phyloP scores from a whole-genome alignment of 2,888 invertebrate genomes.

The Anoplius nigerrimus region DNA sequence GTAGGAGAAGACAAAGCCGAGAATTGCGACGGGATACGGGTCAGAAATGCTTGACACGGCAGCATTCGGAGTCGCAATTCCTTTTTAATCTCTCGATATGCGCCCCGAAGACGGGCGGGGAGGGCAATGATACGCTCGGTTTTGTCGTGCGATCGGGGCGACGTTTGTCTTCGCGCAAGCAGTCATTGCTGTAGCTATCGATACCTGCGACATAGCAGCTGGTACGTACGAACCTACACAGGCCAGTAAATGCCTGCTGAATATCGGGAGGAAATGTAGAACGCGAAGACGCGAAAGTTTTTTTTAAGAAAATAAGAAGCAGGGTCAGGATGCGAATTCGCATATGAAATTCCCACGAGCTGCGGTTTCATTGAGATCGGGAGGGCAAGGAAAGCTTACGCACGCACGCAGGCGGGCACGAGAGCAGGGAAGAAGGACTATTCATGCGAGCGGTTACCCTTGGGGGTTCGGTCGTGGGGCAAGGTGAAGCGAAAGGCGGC shows the following conservation, averaged over 20 bases:
- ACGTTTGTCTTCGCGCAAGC: background rate
- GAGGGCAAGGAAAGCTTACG: too few species aligned
- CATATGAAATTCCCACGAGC: constrained; percentile 17
- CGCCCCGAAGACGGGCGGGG: constrained; percentile 44
- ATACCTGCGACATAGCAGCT: too few species aligned
- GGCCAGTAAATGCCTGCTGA: too few species aligned
- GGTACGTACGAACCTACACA: too few species aligned
- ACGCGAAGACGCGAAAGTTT: too few species aligned
- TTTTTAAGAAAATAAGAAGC: background rate
- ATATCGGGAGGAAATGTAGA: too few species aligned
- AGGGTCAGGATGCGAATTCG: background rate
- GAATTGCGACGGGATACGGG: constrained; percentile 60
- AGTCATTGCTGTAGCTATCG: too few species aligned
- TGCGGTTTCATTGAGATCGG: constrained; percentile 30
- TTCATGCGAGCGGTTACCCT: background rate
- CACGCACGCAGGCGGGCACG: constrained; percentile 22
- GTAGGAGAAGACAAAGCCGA: constrained; percentile 44
- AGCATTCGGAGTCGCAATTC: constrained; percentile 71
- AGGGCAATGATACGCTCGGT: constrained; percentile 20
- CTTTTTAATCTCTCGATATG: constrained; percentile 67
- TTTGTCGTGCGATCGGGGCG: constrained; percentile 38
- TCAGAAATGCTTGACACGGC: constrained; percentile 72
- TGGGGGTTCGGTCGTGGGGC: constrained; percentile 20
- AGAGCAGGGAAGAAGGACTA: constrained; percentile 25
- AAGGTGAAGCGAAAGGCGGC: constrained; percentile 32